These are phyloP conservation scores for Hoplostethus atlanticus DNA, from an alignment of 2,797 vertebrate species.

Conservation along the genomic window DNA sequence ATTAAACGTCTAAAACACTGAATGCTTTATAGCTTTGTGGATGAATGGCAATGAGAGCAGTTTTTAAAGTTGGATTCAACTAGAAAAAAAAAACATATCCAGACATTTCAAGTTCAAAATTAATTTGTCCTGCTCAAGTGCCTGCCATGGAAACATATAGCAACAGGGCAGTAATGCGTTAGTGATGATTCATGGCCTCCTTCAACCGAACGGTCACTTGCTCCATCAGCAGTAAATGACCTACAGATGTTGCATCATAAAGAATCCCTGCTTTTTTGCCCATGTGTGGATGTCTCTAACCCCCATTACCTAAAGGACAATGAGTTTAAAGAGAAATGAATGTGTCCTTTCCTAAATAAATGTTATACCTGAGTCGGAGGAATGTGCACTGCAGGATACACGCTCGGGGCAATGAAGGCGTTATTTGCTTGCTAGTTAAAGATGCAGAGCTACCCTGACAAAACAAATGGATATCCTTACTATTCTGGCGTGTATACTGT, in stretches of 20 bases:
- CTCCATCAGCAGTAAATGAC: conserved; percentile 64
- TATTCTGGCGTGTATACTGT: neutral
- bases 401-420: neutral
- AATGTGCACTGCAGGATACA: neutral
- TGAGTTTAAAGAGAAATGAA: conserved; percentile 43
- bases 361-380: conserved; percentile 34
- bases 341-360: conserved; percentile 49
- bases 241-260: conserved; percentile 58
- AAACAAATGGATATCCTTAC: conserved; percentile 10
- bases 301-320: conserved; percentile 75
- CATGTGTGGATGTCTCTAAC: conserved; percentile 52
- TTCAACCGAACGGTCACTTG: conserved; percentile 64
- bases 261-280: conserved; percentile 47
- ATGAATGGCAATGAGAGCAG: no score
- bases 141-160: conserved; percentile 37
- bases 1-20: neutral
- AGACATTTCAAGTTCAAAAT: conserved; percentile 34
- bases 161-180: conserved; percentile 42
- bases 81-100: conserved; percentile 2
- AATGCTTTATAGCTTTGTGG: neutral
- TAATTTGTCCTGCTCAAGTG: conserved; percentile 12
- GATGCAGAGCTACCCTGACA: neutral
- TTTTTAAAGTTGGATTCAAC: no score
- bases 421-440: conserved; percentile 7
- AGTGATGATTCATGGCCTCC: conserved; percentile 59